Evolutionary conservation across 1,140 invertebrate species (phyloP).

Genomic region (Drosophila albomicans): DNA sequence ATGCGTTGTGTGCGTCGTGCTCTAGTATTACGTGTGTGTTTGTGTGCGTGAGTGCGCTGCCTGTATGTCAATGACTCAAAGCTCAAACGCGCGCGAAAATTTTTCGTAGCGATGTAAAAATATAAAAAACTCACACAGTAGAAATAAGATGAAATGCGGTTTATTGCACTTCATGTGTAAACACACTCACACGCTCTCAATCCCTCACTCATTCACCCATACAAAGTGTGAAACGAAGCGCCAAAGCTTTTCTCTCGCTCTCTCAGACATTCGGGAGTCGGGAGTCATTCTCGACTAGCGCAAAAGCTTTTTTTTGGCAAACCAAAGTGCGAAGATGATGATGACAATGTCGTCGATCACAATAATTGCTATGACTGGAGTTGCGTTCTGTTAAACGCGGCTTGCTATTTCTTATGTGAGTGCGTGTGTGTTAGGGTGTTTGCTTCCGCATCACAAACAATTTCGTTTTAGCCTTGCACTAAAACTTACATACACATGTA

Average conservation of each 20-base stretch:
- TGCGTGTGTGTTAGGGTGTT: background rate
- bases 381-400: background rate
- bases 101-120: constrained; percentile 41
- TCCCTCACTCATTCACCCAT: background rate
- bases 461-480: background rate
- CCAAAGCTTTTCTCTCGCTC: constrained; percentile 31
- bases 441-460: constrained; percentile 32
- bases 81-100: constrained; percentile 56
- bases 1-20: constrained; percentile 12
- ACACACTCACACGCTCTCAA: constrained; percentile 14
- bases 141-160: constrained; percentile 50
- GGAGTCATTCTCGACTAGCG: background rate
- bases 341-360: background rate
- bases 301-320: constrained; percentile 6
- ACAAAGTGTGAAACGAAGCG: constrained; percentile 23
- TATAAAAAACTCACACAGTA: constrained; percentile 23
- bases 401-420: background rate
- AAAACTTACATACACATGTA: background rate
- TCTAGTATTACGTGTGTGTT: constrained; percentile 12
- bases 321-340: constrained; percentile 3
- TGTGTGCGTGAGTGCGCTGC: constrained; percentile 19
- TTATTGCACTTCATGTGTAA: constrained; percentile 58
- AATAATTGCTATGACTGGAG: constrained; percentile 32
- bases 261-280: background rate
- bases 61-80: constrained; percentile 53